Base-by-base conservation (phyloP, 2,888 invertebrate species). In the Agonopterix arenella region DNA sequence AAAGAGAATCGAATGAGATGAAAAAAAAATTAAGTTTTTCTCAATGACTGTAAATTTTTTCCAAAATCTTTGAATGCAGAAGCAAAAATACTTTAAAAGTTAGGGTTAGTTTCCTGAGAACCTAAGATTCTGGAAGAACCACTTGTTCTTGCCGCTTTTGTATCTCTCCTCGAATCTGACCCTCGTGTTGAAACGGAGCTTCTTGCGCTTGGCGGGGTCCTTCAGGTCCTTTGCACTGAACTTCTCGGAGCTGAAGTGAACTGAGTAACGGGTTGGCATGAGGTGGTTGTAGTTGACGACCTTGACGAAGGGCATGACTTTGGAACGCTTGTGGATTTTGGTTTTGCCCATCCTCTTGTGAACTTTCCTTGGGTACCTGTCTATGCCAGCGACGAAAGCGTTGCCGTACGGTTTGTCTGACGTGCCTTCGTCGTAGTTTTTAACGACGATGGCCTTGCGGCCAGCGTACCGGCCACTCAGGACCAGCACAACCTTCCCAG, bases 51-150 rank as follows among this genome's bases (percentile, higher is more conserved):
- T 13, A 13, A 13, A 13, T 13, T 13, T 13, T 13, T 13, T 13
- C 13, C 13, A 13, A 13, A 13, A 13, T 13, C 13, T 13, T 13
- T 13, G 13, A 13, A 13, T 13, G 13, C 13, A 13, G 13, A 13
- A 13, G 13, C 13, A 13, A 13, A n/a, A 13, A 13, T 13, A 13
- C 13, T 13, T 13, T 13, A 13, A 13, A 13, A 13, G 13, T 13
- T 13, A 13, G 13, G 13, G 13, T 13, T 13, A 13, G 13, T 13
- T 2, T 13, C 13, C 13, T 13, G 2, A 13, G 13, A 13, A 13
- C 88, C 97, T 93, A 90, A 98, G 92, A 90, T 98, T 98, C 89
- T 97, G 97, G 97, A 98, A 98, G 92, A 98, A 98, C 98, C 98
- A 98, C 80, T 96, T 97, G 92, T 98, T 98, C 92, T 98, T 98